Evolutionary conservation across 2,797 vertebrate genomes (phyloP).

Genomic region (Poecilia picta): DNA sequence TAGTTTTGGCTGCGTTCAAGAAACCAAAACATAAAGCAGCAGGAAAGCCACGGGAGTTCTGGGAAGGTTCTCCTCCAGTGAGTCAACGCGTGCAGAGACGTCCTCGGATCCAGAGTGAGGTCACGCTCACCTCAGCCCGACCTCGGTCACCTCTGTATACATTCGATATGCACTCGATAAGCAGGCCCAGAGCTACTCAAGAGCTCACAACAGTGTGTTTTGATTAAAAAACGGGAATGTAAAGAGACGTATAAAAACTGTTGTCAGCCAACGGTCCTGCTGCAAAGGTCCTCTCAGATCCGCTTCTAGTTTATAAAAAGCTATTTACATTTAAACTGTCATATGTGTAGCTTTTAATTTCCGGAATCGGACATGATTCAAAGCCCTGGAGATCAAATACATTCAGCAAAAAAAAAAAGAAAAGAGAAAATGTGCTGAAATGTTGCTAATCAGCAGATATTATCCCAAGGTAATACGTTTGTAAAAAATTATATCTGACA

Average conservation of each 20-base stretch:
- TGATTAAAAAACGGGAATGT: constrained; percentile 16
- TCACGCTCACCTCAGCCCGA: constrained; percentile 29
- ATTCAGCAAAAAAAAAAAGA: constrained; percentile 28
- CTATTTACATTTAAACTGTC: constrained; percentile 24
- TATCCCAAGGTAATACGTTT: neutral
- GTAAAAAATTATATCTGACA: neutral
- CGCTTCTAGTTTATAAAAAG: constrained; percentile 4
- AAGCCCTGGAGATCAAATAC: constrained; percentile 9
- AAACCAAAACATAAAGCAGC: constrained; percentile 62
- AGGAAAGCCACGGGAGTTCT: constrained; percentile 57
- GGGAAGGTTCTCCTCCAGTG: constrained; percentile 59
- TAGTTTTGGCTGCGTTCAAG: constrained; percentile 57
- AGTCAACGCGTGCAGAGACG: constrained; percentile 24
- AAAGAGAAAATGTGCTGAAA: neutral
- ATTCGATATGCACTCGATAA: constrained; percentile 2
- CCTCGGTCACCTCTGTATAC: constrained; percentile 13
- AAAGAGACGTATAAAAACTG: constrained; percentile 19
- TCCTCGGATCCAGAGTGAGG: constrained; percentile 18
- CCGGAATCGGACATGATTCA: neutral
- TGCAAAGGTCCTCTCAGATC: constrained; percentile 6
- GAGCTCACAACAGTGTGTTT: constrained; percentile 3
- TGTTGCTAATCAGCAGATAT: neutral
- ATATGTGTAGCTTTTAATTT: neutral
- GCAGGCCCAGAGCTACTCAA: neutral
- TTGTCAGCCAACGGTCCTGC: constrained; percentile 10